Evolutionary conservation across 2,797 vertebrate genomes (phyloP).

Genomic region (Eulemur albifrons): DNA sequence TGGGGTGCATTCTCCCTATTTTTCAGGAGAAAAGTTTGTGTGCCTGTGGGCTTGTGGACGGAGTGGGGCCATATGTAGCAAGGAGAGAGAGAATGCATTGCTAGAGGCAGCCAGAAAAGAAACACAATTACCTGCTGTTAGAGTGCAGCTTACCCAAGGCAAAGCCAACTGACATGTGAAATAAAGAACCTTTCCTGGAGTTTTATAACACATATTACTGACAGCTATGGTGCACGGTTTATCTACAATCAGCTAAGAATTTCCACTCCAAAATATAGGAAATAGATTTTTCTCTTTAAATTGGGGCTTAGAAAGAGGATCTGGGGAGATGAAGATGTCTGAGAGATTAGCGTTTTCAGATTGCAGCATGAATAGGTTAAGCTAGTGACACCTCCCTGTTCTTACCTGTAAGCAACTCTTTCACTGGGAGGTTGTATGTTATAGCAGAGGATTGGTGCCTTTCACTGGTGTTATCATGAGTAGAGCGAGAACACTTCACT

Average conservation of each 20-base stretch:
- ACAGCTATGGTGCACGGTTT: conserved; percentile 9
- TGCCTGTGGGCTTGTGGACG: neutral
- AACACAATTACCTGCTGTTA: conserved; percentile 17
- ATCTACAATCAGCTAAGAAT: conserved; percentile 51
- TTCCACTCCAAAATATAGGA: conserved; percentile 36
- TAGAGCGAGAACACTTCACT: neutral
- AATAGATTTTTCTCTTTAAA: neutral
- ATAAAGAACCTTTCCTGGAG: neutral
- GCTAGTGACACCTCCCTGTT: neutral
- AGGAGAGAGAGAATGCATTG: neutral
- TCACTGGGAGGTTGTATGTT: neutral
- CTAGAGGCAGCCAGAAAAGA: neutral
- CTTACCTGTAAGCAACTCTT: neutral
- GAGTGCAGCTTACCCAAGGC: neutral
- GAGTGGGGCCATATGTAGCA: neutral
- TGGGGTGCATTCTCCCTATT: neutral
- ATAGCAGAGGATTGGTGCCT: neutral
- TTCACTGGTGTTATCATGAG: neutral
- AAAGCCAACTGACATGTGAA: conserved; percentile 49
- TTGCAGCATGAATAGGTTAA: neutral
- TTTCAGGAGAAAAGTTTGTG: neutral
- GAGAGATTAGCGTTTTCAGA: neutral
- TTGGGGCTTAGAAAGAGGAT: neutral
- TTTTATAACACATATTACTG: conserved; percentile 20
- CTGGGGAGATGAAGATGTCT: neutral